These are phyloP conservation scores for Sarcophaga rosellei DNA, from an alignment of 2,888 invertebrate species.

Conservation along the genomic window DNA sequence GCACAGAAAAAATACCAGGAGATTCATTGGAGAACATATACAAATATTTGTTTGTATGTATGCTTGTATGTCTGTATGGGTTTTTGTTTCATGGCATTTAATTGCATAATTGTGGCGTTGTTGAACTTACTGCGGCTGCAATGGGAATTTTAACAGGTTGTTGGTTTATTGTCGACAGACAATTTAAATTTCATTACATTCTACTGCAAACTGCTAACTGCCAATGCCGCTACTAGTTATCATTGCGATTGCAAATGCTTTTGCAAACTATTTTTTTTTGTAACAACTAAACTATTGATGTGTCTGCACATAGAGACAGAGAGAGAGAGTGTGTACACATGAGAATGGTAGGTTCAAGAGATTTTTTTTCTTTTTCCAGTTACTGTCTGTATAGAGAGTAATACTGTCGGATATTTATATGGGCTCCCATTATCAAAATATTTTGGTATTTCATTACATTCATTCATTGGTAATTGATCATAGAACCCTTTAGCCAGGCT, in stretches of 20 bases:
- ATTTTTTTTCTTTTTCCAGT: not conserved
- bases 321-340: not conserved
- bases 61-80: conserved; percentile 4
- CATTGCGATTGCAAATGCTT: not conserved
- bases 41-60: not conserved
- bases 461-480: no score
- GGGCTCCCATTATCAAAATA: no score
- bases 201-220: not conserved
- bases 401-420: no score
- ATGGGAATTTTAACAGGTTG: conserved; percentile 72
- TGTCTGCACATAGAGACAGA: not conserved
- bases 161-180: conserved; percentile 69
- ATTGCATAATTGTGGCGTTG: conserved; percentile 69
- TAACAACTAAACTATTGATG: conserved; percentile 14
- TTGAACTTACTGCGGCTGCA: conserved; percentile 65
- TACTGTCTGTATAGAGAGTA: not conserved
- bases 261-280: conserved; percentile 16
- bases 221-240: not conserved
- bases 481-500: no score
- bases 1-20: not conserved
- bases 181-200: conserved; percentile 68
- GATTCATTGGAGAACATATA: conserved; percentile 11
- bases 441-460: no score
- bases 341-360: not conserved
- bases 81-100: conserved; percentile 55